Evolutionary conservation across 2,888 invertebrate genomes (phyloP), one percentile per base, ranked within the genome.

Genomic region (Aphrophora alni): DNA sequence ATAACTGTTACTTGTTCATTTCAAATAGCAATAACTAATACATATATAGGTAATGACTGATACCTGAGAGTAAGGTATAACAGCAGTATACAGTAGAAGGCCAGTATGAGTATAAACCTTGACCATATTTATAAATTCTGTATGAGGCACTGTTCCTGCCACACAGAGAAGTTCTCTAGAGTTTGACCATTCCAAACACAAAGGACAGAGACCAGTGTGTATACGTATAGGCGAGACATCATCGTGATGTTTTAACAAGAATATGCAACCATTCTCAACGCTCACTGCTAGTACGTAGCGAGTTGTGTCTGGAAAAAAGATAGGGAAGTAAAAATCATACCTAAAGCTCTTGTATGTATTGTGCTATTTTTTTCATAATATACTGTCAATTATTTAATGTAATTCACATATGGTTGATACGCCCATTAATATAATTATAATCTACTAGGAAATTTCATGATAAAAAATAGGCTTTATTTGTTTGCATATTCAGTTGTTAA

Each of bases 151-250:
- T 87, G 85, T 87, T 0, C 98, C 98, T 73, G 97, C 97, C 0
- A 98, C 97, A 0, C 98, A 98, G 82, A 98, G 90, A 78, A 97
- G 89, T 87, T 97, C 97, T 38, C 97, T 93, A 0, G 97, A 97
- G 88, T 98, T 98, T 82, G 97, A 97, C 98, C 98, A 98, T 89
- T 98, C 98, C 91, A 98, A 95, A 85, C 95, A 94, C 84, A 96
- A 89, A 10, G 95, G 94, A 25, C 95, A 92, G 82, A 96, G 89
- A n/a, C 93, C 93, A 0, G 98, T 98, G 86, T 93, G 91, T 84
- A 98, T 93, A 85, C 96, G 93, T 85, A 94, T 93, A 0, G 98
- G 98, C 83, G 96, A 95, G 77, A 98, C 94, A 89, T 98, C 98
- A 89, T 98, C 98, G 87, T 96, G 98, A 25, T 95, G 96, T 83